Percentiles rank a stretch among this genome's conserved stretches.
phyloP scores from a whole-genome alignment of 2,113 vertebrate species.

The Melanotaenia duboulayi region DNA sequence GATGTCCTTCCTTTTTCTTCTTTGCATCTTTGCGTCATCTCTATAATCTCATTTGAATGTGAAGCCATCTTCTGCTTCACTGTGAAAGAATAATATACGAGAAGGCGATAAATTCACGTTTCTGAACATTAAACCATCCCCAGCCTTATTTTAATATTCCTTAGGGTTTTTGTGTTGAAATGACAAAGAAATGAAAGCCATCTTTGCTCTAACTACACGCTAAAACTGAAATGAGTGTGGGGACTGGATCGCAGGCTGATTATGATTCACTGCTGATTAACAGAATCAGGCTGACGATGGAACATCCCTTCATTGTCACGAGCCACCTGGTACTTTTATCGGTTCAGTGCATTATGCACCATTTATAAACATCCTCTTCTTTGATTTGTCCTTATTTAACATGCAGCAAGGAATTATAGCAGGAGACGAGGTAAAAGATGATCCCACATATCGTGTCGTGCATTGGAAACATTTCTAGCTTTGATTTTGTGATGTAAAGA shows the following conservation, averaged over 20 bases:
- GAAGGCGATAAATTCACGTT: neutral
- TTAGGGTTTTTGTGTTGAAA: neutral
- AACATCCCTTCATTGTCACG: slow-evolving; percentile 12
- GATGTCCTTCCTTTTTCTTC: slow-evolving; percentile 3
- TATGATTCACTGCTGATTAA: slow-evolving; percentile 27
- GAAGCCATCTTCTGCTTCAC: neutral
- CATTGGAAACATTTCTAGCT: neutral
- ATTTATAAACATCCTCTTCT: slow-evolving; percentile 63
- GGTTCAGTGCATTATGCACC: slow-evolving; percentile 24
- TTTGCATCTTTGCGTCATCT: neutral
- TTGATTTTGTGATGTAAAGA: slow-evolving; percentile 25
- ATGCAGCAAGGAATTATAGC: slow-evolving; percentile 99
- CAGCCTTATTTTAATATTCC: neutral
- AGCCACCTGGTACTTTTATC: slow-evolving; percentile 36
- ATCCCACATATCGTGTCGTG: neutral
- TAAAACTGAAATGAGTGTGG: neutral
- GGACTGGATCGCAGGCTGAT: slow-evolving; percentile 4
- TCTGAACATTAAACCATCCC: neutral
- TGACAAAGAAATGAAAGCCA: neutral
- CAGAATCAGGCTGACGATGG: slow-evolving; percentile 11
- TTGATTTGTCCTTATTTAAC: slow-evolving; percentile 87
- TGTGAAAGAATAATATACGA: slow-evolving; percentile 5
- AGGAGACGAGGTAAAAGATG: slow-evolving; percentile 98
- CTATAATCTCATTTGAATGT: neutral
- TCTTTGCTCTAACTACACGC: neutral